Base-by-base conservation (phyloP, 2,888 invertebrate genomes). In the Apantesis nais region DNA sequence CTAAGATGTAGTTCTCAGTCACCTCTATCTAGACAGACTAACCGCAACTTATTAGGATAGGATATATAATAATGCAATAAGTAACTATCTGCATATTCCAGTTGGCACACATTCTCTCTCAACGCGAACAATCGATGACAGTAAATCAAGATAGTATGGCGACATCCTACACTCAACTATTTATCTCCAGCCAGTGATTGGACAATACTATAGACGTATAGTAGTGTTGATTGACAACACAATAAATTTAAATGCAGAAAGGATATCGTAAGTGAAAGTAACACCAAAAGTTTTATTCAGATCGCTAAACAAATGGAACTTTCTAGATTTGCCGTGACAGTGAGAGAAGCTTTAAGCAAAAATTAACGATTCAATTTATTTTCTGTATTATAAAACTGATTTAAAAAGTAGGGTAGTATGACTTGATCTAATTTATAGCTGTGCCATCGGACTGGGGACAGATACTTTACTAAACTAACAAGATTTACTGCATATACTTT, bases 201-300 rank as follows among this genome's bases (percentile, higher is more conserved):
- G 31, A 67, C 60, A 67, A 67, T 60, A n/a, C 16, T 31, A 67
- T 60, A n/a, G n/a, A 31, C 61, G 29, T 67, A n/a, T 39, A 19
- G 55, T 25, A 34, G 14, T n/a, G 61, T 4, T 67, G 62, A 63
- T 68, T 68, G 55, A 29, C 67, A 63, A 41, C n/a, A 71, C 71
- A 71, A 75, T 70, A 66, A 71, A 78, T 78, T 75, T 39, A 71
- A 80, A 80, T 80, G 62, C 81, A 74, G 72, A 70, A 80, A 77
- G 79, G 74, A 77, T 80, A 63, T 71, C 29, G n/a, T 62, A 37
- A 41, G 19, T 61, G 78, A 67, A 78, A 80, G 62, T 67, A 19
- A 52, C 34, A 29, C 55, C 31, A 71, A 80, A 65, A 44, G 61
- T 63, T 67, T 66, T 71, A 74, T 78, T 62, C 61, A 52, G 70